Percentiles rank a stretch among this genome's conserved stretches.
Conservation (phyloP, 2,888 invertebrate genomes). For the Caenorhabditis sp. region DNA sequence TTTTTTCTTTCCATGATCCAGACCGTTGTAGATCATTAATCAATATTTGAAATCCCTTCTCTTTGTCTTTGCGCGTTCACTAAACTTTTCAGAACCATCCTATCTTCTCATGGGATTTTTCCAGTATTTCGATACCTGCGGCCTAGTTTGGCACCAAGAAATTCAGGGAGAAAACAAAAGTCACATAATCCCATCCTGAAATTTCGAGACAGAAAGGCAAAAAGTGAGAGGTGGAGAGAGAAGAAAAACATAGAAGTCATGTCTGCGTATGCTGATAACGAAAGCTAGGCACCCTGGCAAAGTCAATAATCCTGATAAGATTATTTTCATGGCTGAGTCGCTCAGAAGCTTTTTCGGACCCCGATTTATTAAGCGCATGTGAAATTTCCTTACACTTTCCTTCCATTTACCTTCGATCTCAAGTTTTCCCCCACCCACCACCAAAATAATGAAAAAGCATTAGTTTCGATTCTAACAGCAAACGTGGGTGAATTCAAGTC, state of each 20-base stretch:
- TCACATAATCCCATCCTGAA: slow-evolving; percentile 5
- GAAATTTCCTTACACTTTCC: neutral
- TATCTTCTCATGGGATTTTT: too few relatives aligned
- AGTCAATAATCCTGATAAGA: slow-evolving; percentile 56
- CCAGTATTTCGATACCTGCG: too few relatives aligned
- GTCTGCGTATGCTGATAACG: slow-evolving; percentile 8
- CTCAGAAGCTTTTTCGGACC: neutral
- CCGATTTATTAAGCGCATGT: neutral
- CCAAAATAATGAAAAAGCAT: too few relatives aligned
- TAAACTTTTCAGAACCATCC: too few relatives aligned
- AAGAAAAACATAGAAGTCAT: neutral
- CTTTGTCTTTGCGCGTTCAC: too few relatives aligned
- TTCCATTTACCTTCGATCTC: neutral
- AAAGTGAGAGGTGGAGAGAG: neutral
- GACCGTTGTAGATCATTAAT: too few relatives aligned
- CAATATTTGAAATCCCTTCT: too few relatives aligned
- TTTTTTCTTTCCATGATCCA: too few relatives aligned
- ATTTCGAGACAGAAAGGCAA: neutral
- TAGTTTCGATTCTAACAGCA: neutral
- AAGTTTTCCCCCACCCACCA: neutral
- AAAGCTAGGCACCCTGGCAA: neutral
- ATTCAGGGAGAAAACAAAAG: neutral
- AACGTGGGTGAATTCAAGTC: neutral
- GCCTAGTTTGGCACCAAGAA: too few relatives aligned
- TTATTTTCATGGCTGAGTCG: slow-evolving; percentile 13